These are phyloP conservation scores for Alviniconcha strummeri DNA, from an alignment of 2,888 invertebrate genomes.

Conservation along the genomic window DNA sequence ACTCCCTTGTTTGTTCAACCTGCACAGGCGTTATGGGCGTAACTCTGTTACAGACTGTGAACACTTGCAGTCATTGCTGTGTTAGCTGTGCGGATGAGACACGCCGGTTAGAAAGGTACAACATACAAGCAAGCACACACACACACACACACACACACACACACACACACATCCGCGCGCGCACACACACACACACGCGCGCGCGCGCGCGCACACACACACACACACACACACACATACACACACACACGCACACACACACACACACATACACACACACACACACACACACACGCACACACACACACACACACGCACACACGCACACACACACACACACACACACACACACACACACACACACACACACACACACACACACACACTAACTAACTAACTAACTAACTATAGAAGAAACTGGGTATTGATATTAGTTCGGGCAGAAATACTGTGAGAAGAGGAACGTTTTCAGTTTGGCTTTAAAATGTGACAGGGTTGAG, in stretches of 20 bases:
- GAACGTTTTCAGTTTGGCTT: too few species aligned
- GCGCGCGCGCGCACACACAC: not conserved
- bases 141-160: not conserved
- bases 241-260: not conserved
- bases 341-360: slow-evolving; percentile 1
- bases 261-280: not conserved
- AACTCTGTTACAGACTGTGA: too few species aligned
- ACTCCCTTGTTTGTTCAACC: too few species aligned
- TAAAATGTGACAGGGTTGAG: too few species aligned
- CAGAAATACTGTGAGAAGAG: too few species aligned
- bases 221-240: not conserved
- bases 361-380: not conserved
- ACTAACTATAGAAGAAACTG: too few species aligned
- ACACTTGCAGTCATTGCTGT: too few species aligned
- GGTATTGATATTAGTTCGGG: too few species aligned
- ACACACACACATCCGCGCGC: not conserved
- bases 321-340: not conserved
- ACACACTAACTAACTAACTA: not conserved
- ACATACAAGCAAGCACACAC: slow-evolving; percentile 2
- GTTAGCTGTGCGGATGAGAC: too few species aligned
- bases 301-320: not conserved
- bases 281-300: not conserved
- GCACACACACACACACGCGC: not conserved
- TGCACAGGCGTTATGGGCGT: not conserved
- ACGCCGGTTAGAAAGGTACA: too few species aligned